phyloP scores from a whole-genome alignment of 2,797 vertebrate species.

The Acestrorhynchus altus region DNA sequence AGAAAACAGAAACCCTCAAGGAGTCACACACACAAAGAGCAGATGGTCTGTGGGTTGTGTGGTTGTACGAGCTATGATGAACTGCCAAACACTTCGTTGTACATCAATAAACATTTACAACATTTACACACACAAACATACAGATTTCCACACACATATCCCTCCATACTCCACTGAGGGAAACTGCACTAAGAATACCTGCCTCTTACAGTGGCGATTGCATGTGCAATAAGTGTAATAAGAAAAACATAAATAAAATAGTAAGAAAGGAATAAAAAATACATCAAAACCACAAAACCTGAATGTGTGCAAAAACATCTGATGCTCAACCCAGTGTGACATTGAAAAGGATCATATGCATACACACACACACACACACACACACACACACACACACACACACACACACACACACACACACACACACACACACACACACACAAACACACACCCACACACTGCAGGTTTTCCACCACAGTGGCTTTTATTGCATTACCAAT shows the following conservation, averaged over 20 bases:
- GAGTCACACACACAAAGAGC: neutral
- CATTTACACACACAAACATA: neutral
- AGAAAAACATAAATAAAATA: neutral
- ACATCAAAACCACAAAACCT: neutral
- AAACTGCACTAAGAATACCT: neutral
- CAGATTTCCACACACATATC: neutral
- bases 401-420: neutral
- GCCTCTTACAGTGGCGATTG: neutral
- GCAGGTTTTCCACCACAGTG: neutral
- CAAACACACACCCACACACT: no score
- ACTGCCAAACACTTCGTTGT: constrained; percentile 21
- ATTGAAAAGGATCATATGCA: no score
- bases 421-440: neutral
- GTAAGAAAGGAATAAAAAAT: neutral
- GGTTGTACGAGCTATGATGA: neutral
- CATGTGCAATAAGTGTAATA: neutral
- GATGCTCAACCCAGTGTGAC: neutral
- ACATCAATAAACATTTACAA: constrained; percentile 13
- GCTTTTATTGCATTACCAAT: neutral
- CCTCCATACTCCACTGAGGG: neutral
- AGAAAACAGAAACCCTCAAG: neutral
- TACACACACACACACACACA: neutral
- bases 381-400: neutral
- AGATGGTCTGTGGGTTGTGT: constrained; percentile 23
- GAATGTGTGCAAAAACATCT: neutral